Percentiles rank a stretch among this genome's conserved stretches.
These are phyloP conservation scores for Carcharodon carcharias DNA, from an alignment of 2,797 vertebrate species.

Conservation along the genomic window DNA sequence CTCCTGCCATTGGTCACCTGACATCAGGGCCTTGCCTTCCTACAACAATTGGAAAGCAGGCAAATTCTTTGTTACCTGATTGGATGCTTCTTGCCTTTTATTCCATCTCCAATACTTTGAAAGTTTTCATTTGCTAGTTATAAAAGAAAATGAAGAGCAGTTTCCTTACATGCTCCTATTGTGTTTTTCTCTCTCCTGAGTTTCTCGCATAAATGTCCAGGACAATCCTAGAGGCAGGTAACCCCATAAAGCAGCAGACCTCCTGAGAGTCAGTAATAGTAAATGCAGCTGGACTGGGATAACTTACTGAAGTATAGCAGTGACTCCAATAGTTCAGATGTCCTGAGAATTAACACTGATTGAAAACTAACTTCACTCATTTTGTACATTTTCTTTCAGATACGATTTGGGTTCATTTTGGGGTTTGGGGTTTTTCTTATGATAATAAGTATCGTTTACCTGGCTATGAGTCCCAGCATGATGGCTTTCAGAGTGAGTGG, in stretches of 20 bases:
- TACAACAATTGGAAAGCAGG: background rate
- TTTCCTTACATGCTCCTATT: background rate
- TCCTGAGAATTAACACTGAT: background rate
- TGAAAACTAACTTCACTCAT: background rate
- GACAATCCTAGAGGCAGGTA: background rate
- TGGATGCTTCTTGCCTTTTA: background rate
- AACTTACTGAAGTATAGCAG: background rate
- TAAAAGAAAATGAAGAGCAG: background rate
- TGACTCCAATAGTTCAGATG: background rate
- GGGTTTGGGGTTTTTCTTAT: slow-evolving; percentile 61
- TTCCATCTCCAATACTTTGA: background rate
- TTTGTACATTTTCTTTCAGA: slow-evolving; percentile 48
- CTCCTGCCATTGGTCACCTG: background rate
- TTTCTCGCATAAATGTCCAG: background rate
- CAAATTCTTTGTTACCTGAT: background rate
- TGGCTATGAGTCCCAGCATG: slow-evolving; percentile 64
- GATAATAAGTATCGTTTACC: slow-evolving; percentile 55
- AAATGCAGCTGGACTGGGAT: background rate
- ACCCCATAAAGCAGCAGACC: background rate
- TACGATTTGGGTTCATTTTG: slow-evolving; percentile 64
- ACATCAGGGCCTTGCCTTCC: background rate
- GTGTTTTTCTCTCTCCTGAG: background rate
- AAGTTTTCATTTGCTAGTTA: background rate
- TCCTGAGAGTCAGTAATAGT: background rate
- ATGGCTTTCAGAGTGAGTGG: slow-evolving; percentile 79